Evolutionary conservation across 2,113 vertebrate genomes (phyloP).

Genomic region (Scatophagus argus): DNA sequence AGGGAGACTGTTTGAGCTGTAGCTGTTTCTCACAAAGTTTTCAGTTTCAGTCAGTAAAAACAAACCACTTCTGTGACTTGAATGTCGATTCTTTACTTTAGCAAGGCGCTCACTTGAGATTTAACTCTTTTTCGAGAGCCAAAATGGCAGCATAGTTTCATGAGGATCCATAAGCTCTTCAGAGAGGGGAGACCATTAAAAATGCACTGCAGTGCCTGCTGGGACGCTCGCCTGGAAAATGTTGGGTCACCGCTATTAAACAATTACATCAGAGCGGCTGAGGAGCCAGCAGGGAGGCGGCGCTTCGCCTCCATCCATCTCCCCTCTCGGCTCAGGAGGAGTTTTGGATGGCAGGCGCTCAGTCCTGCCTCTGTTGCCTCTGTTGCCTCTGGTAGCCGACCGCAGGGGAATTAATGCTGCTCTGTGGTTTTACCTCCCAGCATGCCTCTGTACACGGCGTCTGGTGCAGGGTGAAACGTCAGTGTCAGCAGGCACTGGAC

Average conservation of each 20-base stretch:
- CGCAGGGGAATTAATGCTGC: slow-evolving; percentile 60
- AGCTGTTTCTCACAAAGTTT: too few relatives aligned
- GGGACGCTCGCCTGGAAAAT: slow-evolving; percentile 80
- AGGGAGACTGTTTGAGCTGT: too few relatives aligned
- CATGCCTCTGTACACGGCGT: slow-evolving; percentile 31
- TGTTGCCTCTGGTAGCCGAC: slow-evolving; percentile 66
- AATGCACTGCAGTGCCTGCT: slow-evolving; percentile 71
- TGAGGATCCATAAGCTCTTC: slow-evolving; percentile 48
- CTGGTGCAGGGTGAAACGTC: not conserved
- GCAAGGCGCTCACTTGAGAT: too few relatives aligned
- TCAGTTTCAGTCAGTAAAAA: too few relatives aligned
- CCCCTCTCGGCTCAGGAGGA: slow-evolving; percentile 15
- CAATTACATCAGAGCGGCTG: slow-evolving; percentile 80
- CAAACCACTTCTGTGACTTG: too few relatives aligned
- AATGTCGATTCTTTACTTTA: too few relatives aligned
- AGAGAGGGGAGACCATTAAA: slow-evolving; percentile 12
- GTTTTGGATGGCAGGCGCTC: slow-evolving; percentile 37
- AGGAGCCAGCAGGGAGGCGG: slow-evolving; percentile 58
- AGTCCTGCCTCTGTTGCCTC: slow-evolving; percentile 52
- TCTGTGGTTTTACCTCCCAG: slow-evolving; percentile 53
- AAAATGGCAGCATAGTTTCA: too few relatives aligned
- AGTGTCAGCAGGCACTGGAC: not conserved
- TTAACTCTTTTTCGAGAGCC: too few relatives aligned
- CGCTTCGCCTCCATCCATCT: slow-evolving; percentile 21
- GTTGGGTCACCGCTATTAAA: slow-evolving; percentile 83